A percentile compares a stretch with the other conserved stretches of the same genome.
phyloP scores from a whole-genome alignment of 2,888 invertebrate species.

The Drepanosiphum platanoidis region DNA sequence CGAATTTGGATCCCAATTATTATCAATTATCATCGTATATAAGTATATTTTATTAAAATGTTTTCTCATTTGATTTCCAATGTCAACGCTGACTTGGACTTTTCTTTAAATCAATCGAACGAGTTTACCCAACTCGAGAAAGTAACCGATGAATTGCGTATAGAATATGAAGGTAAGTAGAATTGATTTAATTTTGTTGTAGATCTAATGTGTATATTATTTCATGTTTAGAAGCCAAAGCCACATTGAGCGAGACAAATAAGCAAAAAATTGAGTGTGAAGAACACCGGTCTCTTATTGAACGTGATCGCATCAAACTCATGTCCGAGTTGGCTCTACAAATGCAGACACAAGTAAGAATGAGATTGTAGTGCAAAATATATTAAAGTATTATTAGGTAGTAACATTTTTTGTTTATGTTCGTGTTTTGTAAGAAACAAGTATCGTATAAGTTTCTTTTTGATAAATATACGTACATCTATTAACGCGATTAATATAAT shows the following conservation, averaged over 20 bases:
- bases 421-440: background rate
- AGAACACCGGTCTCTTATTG: constrained; percentile 21
- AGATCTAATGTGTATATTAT: background rate
- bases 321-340: constrained; percentile 32
- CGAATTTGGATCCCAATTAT: no score
- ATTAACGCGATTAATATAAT: no score
- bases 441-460: background rate
- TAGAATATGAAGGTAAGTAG: constrained; percentile 27
- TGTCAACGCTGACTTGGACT: background rate
- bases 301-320: constrained; percentile 15
- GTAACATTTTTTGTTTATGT: background rate
- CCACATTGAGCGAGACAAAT: background rate
- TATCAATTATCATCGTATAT: no score
- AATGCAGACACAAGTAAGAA: constrained; percentile 33
- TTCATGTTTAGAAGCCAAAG: background rate
- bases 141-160: background rate
- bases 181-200: background rate
- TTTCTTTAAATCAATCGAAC: background rate
- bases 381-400: no score
- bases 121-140: background rate
- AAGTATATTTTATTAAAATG: constrained; percentile 3
- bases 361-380: background rate
- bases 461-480: background rate
- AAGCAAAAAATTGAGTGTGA: background rate
- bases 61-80: constrained; percentile 14